Base-by-base conservation (phyloP, 2,113 vertebrate genomes). In the Ctenomys sociabilis region DNA sequence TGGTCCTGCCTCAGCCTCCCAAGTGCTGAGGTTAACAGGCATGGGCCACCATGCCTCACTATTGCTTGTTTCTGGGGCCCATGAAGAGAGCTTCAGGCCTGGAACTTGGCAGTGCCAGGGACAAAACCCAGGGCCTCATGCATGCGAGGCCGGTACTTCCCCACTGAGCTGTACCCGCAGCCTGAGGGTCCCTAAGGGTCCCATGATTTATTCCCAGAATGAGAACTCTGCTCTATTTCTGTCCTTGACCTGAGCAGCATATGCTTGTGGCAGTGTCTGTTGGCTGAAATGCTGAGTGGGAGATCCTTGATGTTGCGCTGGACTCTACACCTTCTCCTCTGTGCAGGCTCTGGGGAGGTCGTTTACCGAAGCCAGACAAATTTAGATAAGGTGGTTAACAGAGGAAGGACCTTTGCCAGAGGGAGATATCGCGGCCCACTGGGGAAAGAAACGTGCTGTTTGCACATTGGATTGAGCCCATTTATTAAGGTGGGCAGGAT, bases 201-300 rank as follows among this genome's bases (percentile, higher is more conserved):
- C 68, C 35, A n/a, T 7, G 7, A 87, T 57, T 91, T 80, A 49
- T 83, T 70, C 66, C 52, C 52, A 80, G 85, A 73, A 52, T 24
- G 26, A 30, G 35, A 88, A 84, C 45, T 35, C 5, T 72, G 57
- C 45, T 57, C 75, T 72, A 0, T 37, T 66, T 90, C 73, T 90
- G 45, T 85, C 77, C 61, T 88, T 96, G 93, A 95, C 85, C 90
- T 28, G 40, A 93, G 87, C 75, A 54, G 7, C 70, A 4, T 40
- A 10, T 21, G 64, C 16, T 14, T 17, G 88, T 92, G 54, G 85
- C 68, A 84, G 19, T 54, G 75, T 72, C 72, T 90, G 30, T 88
- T 90, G 54, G 63, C 54, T 83, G 52, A 82, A 90, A 57, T 83
- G 28, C 40, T n/a, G 68, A 75, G 63, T 90, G 49, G 63, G 78